These are phyloP conservation scores for Tipula confusa DNA, from an alignment of 2,888 invertebrate species.

Conservation along the genomic window DNA sequence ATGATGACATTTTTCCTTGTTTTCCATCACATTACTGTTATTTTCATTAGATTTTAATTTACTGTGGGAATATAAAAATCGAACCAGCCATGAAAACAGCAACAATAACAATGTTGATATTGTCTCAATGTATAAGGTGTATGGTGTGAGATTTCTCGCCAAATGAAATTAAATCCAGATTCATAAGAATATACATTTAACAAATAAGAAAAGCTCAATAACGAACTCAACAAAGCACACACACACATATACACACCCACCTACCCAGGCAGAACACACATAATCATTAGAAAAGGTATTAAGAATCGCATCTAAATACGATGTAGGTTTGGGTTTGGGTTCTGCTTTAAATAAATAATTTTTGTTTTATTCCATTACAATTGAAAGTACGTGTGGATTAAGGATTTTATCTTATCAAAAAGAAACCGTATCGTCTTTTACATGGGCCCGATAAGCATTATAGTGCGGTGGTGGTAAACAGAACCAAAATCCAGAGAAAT, in stretches of 20 bases:
- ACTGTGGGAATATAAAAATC: background rate
- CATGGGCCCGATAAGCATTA: background rate
- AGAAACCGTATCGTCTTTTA: background rate
- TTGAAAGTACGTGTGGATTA: slow-evolving; percentile 25
- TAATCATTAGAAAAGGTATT: too few species aligned
- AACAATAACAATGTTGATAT: background rate
- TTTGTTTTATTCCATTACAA: slow-evolving; percentile 12
- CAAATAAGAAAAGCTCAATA: background rate
- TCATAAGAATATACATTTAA: background rate
- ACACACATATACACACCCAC: too few species aligned
- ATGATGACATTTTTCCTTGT: background rate
- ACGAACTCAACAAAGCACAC: background rate
- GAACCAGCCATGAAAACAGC: background rate
- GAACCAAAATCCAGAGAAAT: background rate
- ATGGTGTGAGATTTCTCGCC: background rate
- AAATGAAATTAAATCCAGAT: background rate
- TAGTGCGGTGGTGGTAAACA: background rate
- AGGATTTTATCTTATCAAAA: background rate
- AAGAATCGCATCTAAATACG: background rate
- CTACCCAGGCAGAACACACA: too few species aligned
- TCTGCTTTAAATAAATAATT: slow-evolving; percentile 16
- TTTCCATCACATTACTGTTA: background rate
- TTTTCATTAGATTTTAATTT: slow-evolving; percentile 12
- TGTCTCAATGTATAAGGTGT: background rate
- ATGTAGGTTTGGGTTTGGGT: background rate